Base-by-base conservation (phyloP, 2,888 invertebrate species). In the Tipula confusa region DNA sequence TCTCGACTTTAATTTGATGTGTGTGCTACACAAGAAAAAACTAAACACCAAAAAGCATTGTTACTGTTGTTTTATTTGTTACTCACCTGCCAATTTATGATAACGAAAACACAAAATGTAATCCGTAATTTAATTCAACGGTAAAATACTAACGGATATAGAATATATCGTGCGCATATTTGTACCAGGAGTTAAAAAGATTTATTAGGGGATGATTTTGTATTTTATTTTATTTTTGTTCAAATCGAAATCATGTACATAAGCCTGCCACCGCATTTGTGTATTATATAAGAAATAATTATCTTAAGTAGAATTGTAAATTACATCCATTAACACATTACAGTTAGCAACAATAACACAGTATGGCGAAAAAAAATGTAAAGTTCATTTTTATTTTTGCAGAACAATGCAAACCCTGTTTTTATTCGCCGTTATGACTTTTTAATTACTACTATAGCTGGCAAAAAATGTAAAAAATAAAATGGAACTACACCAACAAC, bases 111-210 rank as follows among this genome's bases (percentile, higher is more conserved):
- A 18, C 64, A 24, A 13, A 64, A 24, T 24, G 64, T 64, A 64
- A 64, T 64, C n/a, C 64, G 64, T 64, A 64, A 64, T 64, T 64
- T 64, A 64, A 64, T 64, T 64, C 64, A 64, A 64, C 64, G 24
- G 64, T 64, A 18, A 24, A 64, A 24, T 24, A 64, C 64, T 24
- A 64, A 64, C 9, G 64, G n/a, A 2, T 38, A 64, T n/a, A 24
- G 64, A 24, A 64, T 24, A 24, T 64, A 64, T 9, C 24, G 24
- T 43, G 7, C 9, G 11, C 64, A 9, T 24, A 24, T 64, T 1
- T 64, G 9, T 64, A 64, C 18, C 33, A 64, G 64, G 24, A n/a
- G n/a, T 24, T 64, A 64, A 64, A n/a, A 9, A 64, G 64, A 64
- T 64, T 64, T 64, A 64, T 64, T 64, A 64, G 64, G 64, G 64